Evolutionary conservation across 2,113 vertebrate genomes (phyloP).

Genomic region (Heloderma charlesbogerti): DNA sequence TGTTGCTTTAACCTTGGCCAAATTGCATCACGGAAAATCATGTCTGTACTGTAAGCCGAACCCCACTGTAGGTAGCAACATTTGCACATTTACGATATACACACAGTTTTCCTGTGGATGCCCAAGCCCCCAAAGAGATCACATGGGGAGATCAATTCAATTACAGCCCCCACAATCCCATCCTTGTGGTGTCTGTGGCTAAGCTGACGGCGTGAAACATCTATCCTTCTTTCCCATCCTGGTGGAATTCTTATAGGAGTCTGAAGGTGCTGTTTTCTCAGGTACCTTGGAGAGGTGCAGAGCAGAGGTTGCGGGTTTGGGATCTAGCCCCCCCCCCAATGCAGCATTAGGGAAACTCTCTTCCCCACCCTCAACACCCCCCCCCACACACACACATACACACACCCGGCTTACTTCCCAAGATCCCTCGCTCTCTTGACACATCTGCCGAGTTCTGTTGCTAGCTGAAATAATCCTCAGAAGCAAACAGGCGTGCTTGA

Average conservation of each 20-base stretch:
- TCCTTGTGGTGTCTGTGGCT: neutral
- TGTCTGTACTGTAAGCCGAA: too few relatives aligned
- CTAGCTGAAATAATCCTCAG: neutral
- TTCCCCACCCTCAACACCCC: neutral
- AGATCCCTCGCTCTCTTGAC: neutral
- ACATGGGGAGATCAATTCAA: neutral
- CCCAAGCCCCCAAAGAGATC: neutral
- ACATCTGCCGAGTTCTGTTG: neutral
- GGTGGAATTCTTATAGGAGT: neutral
- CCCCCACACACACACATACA: neutral
- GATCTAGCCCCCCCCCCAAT: neutral
- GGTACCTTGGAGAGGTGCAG: neutral
- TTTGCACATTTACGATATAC: neutral
- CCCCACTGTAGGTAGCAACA: too few relatives aligned
- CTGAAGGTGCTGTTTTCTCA: too few relatives aligned
- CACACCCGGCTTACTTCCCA: neutral
- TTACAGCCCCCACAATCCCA: neutral
- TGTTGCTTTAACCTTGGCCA: neutral
- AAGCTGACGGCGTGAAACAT: neutral
- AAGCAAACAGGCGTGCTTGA: neutral
- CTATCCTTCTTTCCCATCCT: too few relatives aligned
- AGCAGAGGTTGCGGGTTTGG: neutral
- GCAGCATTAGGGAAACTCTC: neutral
- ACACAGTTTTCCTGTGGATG: neutral
- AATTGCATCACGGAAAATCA: too few relatives aligned